Evolutionary conservation across 2,113 vertebrate species (phyloP).

Genomic region (Chloropsis hardwickii): DNA sequence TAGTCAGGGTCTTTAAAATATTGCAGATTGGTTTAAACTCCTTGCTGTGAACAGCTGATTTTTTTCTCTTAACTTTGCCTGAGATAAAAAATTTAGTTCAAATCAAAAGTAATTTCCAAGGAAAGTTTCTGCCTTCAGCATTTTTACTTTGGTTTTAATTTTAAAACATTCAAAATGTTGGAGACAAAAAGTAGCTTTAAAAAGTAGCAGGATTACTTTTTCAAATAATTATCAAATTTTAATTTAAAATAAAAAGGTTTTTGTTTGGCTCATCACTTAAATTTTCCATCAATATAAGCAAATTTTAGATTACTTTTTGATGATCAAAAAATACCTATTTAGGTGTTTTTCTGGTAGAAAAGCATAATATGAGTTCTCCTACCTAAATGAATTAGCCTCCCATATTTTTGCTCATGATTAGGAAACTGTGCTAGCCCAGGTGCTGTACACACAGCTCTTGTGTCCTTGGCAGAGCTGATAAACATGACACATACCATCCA

Average conservation of each 20-base stretch:
- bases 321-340: not conserved
- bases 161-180: not conserved
- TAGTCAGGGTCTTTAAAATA: not conserved
- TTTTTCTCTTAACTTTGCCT: not conserved
- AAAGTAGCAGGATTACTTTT: not conserved
- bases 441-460: not conserved
- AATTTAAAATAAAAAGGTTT: not conserved
- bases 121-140: not conserved
- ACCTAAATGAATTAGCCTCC: not conserved
- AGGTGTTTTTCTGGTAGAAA: not conserved
- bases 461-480: rapidly evolving
- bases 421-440: rapidly evolving
- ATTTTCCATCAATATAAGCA: not conserved
- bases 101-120: not conserved
- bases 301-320: not conserved
- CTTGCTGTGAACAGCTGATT: not conserved
- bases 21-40: not conserved
- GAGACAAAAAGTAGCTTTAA: not conserved
- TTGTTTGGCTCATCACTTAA: not conserved
- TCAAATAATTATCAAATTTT: not conserved
- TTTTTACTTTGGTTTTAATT: not conserved
- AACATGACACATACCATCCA: rapidly evolving
- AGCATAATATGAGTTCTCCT: not conserved
- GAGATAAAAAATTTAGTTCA: not conserved
- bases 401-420: not conserved